Conservation (phyloP, 2,797 vertebrate genomes). For the Thaleichthys pacificus region DNA sequence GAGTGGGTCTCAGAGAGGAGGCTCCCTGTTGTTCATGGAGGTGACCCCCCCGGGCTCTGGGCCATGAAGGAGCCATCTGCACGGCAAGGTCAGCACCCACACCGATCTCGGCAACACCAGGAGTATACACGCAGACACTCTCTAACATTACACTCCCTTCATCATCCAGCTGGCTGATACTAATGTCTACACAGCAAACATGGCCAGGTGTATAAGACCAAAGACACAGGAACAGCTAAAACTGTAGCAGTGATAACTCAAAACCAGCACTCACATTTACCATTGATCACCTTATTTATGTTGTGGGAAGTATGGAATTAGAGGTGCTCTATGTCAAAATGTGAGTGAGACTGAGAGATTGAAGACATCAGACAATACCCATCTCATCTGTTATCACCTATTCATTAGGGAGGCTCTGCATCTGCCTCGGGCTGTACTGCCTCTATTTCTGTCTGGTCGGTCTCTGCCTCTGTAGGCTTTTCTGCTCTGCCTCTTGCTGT, state of each 20-base stretch:
- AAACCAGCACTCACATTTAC: not conserved
- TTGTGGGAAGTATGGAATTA: not conserved
- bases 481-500: slow-evolving; percentile 7
- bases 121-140: not conserved
- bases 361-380: not conserved
- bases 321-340: not conserved
- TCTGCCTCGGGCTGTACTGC: not conserved
- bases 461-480: slow-evolving; percentile 35
- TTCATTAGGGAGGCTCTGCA: not conserved
- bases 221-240: not conserved
- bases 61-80: slow-evolving; percentile 8
- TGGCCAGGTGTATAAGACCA: slow-evolving; percentile 5
- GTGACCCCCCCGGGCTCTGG: slow-evolving; percentile 17
- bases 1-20: not conserved
- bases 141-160: not conserved
- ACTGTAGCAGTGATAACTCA: not conserved
- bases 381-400: slow-evolving; percentile 3
- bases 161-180: not conserved
- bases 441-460: slow-evolving; percentile 31
- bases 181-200: not conserved
- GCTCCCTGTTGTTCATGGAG: not conserved
- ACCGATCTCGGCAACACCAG: not conserved
- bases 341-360: not conserved
- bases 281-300: too few species aligned
- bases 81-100: not conserved